Conservation (phyloP, 2,797 vertebrate genomes). For the Silurus lanzhouensis region DNA sequence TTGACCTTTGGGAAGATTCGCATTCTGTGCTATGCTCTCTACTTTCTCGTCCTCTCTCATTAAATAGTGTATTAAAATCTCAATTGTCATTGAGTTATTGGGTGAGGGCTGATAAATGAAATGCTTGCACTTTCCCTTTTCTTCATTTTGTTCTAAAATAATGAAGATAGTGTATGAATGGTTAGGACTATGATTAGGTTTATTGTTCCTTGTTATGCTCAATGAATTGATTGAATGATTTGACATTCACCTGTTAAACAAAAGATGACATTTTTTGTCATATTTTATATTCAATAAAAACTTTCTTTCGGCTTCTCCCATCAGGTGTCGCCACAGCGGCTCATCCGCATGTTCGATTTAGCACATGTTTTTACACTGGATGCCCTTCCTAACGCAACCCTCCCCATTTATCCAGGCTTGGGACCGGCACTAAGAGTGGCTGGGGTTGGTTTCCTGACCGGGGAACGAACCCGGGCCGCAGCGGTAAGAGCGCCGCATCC, state of each 20-base stretch:
- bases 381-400: too few relatives aligned
- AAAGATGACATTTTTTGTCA: not conserved
- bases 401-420: too few relatives aligned
- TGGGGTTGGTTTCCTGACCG: too few relatives aligned
- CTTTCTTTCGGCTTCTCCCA: too few relatives aligned
- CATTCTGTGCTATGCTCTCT: not conserved
- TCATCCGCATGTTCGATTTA: too few relatives aligned
- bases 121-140: not conserved
- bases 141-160: not conserved
- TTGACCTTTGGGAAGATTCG: not conserved
- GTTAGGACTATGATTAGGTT: not conserved
- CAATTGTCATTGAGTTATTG: slow-evolving; percentile 4
- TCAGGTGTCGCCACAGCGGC: too few relatives aligned
- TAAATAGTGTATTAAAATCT: not conserved
- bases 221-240: not conserved
- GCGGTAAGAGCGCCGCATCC: too few relatives aligned
- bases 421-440: too few relatives aligned
- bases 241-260: not conserved
- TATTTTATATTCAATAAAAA: too few relatives aligned
- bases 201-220: not conserved
- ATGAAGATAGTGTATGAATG: not conserved
- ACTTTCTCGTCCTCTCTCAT: not conserved
- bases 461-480: too few relatives aligned
- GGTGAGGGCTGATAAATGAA: not conserved
- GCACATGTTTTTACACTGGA: too few relatives aligned